Conservation (phyloP, 1,140 invertebrate genomes). For the Trichonephila clavata region DNA sequence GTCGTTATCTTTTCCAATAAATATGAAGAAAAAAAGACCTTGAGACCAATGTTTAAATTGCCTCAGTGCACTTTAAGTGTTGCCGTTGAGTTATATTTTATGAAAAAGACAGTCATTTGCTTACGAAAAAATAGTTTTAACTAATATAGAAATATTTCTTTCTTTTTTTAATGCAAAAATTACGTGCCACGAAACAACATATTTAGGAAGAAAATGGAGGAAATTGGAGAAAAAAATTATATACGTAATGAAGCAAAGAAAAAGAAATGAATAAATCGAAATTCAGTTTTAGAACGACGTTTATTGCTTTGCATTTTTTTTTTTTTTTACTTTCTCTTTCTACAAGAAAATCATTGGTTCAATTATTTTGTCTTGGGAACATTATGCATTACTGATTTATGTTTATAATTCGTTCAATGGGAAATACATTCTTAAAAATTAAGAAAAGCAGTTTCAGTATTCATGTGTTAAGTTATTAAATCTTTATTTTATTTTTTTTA, state of each 20-base stretch:
- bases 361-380: not conserved
- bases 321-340: not conserved
- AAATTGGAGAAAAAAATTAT: not conserved
- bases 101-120: not conserved
- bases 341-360: not conserved
- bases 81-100: not conserved
- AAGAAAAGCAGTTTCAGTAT: too few species aligned
- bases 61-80: not conserved
- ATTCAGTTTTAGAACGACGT: not conserved
- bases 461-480: too few species aligned
- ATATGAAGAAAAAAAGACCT: not conserved
- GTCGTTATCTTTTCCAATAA: too few species aligned
- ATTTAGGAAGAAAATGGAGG: not conserved
- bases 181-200: not conserved
- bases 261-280: not conserved
- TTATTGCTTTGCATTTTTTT: not conserved
- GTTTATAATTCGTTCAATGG: not conserved
- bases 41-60: not conserved
- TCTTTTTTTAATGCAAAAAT: conserved; percentile 4
- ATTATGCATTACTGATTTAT: not conserved
- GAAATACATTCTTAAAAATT: too few species aligned
- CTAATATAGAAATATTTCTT: not conserved
- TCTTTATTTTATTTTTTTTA: too few species aligned
- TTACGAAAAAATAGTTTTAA: not conserved
- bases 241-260: not conserved